These are phyloP conservation scores for Setipinna tenuifilis DNA, from an alignment of 2,797 vertebrate genomes.

Conservation along the genomic window DNA sequence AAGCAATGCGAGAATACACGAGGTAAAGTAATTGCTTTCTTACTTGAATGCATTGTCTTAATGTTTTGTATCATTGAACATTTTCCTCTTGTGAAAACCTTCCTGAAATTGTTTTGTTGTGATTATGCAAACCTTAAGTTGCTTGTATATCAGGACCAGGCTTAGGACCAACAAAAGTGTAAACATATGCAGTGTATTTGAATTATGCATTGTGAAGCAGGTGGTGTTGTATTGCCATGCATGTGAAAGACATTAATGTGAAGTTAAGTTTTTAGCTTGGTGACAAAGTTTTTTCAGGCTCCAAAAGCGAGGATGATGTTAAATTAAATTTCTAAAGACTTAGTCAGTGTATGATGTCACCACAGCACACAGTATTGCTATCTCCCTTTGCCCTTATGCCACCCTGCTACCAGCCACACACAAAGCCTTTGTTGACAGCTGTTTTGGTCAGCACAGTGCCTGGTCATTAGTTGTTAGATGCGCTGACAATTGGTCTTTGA, in stretches of 20 bases:
- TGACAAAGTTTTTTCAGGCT: not conserved
- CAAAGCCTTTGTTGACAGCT: constrained; percentile 25
- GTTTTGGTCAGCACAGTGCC: constrained; percentile 29
- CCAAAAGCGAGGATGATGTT: not conserved
- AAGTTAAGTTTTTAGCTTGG: not conserved
- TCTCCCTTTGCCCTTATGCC: constrained; percentile 9
- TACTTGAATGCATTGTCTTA: not conserved
- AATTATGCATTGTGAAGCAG: no score
- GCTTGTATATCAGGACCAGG: not conserved
- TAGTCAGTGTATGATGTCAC: not conserved
- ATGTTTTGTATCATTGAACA: not conserved
- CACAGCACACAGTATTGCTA: not conserved
- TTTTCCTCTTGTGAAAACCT: not conserved
- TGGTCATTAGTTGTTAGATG: constrained; percentile 46
- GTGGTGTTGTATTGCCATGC: not conserved
- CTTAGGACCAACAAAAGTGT: not conserved
- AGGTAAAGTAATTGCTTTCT: constrained; percentile 64
- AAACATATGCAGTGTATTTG: not conserved
- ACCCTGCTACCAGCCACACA: not conserved
- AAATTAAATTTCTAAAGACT: not conserved
- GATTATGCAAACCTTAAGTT: not conserved
- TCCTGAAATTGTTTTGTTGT: not conserved
- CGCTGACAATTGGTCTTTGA: constrained; percentile 39
- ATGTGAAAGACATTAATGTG: not conserved
- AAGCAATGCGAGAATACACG: constrained; percentile 76